Evolutionary conservation across 2,113 vertebrate genomes (phyloP).

Genomic region (Suncus etruscus): DNA sequence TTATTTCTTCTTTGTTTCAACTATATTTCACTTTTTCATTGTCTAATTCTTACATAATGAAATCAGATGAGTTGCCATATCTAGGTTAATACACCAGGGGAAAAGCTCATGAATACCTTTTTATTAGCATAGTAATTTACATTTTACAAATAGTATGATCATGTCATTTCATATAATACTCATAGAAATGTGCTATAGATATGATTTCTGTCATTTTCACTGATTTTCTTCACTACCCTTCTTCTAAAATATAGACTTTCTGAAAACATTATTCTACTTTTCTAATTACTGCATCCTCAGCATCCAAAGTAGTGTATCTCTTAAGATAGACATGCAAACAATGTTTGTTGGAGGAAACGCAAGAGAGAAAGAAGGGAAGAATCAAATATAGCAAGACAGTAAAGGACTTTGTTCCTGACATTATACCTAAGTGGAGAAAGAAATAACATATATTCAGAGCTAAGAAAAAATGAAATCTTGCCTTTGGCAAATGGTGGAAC

Average conservation of each 20-base stretch:
- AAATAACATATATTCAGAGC: no score
- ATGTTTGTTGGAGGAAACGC: not conserved
- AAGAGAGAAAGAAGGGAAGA: not conserved
- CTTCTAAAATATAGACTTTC: not conserved
- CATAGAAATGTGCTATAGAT: not conserved
- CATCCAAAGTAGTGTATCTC: not conserved
- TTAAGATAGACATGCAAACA: accelerated
- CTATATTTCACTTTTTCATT: not conserved
- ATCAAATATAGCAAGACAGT: no score
- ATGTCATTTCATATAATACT: no score
- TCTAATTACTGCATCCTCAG: not conserved
- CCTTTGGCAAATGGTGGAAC: no score
- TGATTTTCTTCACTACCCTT: not conserved
- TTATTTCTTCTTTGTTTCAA: conserved; percentile 3
- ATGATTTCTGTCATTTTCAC: not conserved
- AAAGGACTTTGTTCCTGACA: no score
- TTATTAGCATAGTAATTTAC: not conserved
- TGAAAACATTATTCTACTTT: not conserved
- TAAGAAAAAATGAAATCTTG: no score
- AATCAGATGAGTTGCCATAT: not conserved
- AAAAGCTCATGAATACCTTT: not conserved
- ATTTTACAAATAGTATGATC: not conserved
- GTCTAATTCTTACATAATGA: not conserved
- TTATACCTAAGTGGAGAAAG: no score
- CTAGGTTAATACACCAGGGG: not conserved